Evolutionary conservation across 2,797 vertebrate genomes (phyloP).

Genomic region (Falco biarmicus): DNA sequence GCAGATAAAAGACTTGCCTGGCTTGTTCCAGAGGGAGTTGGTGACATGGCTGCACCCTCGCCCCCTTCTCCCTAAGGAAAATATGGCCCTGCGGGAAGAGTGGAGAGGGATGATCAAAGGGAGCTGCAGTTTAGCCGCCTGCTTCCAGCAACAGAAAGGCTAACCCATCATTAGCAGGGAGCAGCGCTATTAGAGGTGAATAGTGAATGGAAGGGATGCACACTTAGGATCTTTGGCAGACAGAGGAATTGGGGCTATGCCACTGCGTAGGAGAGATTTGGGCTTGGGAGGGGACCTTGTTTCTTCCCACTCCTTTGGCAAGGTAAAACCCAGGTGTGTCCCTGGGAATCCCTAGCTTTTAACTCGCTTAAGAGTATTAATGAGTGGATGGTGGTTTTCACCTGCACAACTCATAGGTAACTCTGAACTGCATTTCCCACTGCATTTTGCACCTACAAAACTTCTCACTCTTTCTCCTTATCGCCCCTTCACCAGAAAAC

Average conservation of each 20-base stretch:
- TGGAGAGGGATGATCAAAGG: constrained; percentile 69
- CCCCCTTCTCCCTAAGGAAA: constrained; percentile 64
- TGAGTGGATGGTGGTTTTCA: constrained; percentile 27
- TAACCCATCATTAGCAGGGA: background rate
- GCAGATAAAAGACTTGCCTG: constrained; percentile 63
- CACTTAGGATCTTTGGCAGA: background rate
- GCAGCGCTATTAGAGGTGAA: background rate
- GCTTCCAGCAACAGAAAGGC: constrained; percentile 43
- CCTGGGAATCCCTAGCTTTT: constrained; percentile 55
- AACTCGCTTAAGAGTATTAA: background rate
- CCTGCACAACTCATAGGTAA: background rate
- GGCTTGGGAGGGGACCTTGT: constrained; percentile 63
- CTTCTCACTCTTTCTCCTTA: background rate
- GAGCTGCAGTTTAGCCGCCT: constrained; percentile 4
- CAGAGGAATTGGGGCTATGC: background rate
- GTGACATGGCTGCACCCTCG: constrained; percentile 61
- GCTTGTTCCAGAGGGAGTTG: constrained; percentile 53
- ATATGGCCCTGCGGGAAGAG: constrained; percentile 47
- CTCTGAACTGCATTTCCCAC: background rate
- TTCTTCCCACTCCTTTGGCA: constrained; percentile 63
- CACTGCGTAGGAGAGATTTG: constrained; percentile 1
- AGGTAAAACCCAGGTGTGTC: constrained; percentile 56
- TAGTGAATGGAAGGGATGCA: background rate
- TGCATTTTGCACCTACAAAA: background rate
- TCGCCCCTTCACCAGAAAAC: background rate